Conservation (phyloP, 2,888 invertebrate genomes). For the Mesopsocus fuscifrons region DNA sequence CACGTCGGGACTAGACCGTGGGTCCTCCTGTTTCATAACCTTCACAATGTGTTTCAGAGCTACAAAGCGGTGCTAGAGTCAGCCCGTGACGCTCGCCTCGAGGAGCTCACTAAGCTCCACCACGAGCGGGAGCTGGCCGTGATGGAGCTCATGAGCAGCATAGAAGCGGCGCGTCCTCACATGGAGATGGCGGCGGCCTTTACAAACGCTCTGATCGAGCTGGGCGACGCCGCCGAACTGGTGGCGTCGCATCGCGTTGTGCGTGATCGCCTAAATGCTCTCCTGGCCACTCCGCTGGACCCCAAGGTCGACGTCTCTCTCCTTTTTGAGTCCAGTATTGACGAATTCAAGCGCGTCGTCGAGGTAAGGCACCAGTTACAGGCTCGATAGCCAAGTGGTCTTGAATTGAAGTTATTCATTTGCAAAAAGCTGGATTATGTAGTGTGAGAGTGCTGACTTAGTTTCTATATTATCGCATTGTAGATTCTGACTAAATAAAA, state of each 20-base stretch:
- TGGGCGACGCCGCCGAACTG: constrained; percentile 71
- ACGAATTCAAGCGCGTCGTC: not conserved
- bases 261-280: constrained; percentile 40
- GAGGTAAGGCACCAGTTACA: no score
- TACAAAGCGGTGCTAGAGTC: constrained; percentile 66
- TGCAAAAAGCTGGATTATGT: no score
- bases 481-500: no score
- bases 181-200: constrained; percentile 78
- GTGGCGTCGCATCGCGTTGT: constrained; percentile 66
- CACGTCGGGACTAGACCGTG: no score
- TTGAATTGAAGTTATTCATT: no score
- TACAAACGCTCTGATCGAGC: constrained; percentile 57
- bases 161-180: constrained; percentile 66
- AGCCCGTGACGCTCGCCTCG: constrained; percentile 53
- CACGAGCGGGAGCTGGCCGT: constrained; percentile 71
- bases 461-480: no score
- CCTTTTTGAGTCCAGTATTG: not conserved
- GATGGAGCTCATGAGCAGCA: constrained; percentile 68
- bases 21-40: no score
- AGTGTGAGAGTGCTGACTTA: no score
- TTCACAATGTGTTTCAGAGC: no score
- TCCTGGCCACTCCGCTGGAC: constrained; percentile 13
- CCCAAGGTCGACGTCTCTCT: not conserved
- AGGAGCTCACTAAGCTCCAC: constrained; percentile 55
- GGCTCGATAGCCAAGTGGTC: no score